Base-by-base conservation (phyloP, 2,888 invertebrate species). In the Cloeon dipterum region DNA sequence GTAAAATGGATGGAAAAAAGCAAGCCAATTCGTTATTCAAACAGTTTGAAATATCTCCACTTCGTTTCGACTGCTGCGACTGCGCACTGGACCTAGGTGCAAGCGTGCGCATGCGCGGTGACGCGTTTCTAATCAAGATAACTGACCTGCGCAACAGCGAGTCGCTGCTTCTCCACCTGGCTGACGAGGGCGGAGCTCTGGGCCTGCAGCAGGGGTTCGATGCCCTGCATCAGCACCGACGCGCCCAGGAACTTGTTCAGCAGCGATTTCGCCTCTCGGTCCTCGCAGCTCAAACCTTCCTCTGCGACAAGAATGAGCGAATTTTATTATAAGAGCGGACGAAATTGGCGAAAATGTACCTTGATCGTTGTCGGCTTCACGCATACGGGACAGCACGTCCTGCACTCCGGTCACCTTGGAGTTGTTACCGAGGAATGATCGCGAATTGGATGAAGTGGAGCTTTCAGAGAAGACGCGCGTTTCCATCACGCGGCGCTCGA, bases 201-300 rank as follows among this genome's bases (percentile, higher is more conserved):
- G 5, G 46, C 43, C 3, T 45, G 42, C 32, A 55, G 46, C 39
- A 53, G 46, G 3, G 56, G 53, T 59, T 79, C 78, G 63, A 79
- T 73, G 46, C 78, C 79, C 37, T 73, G 70, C 62, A 82, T 70
- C 41, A 81, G 68, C 47, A 79, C 77, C 47, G 75, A 74, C 43
- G 79, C 76, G 39, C 81, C 81, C 36, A 82, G 63, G 61, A 81
- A 81, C 62, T 79, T 81, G 61, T 82, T 82, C 36, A 81, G 65
- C 46, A 81, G 62, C 42, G 74, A 71, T 39, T 76, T 67, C 26
- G 77, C 78, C 56, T 76, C 74, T 26, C 62, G 55, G 54, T 78
- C 78, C 52, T 74, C 75, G 20, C 55, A 52, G 2, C 62, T 64
- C 51, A 77, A 13, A n/a, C 29, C 7, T 29, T 5, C 29, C 29